Base-by-base conservation (phyloP, 2,797 vertebrate genomes). In the Tachyglossus aculeatus region DNA sequence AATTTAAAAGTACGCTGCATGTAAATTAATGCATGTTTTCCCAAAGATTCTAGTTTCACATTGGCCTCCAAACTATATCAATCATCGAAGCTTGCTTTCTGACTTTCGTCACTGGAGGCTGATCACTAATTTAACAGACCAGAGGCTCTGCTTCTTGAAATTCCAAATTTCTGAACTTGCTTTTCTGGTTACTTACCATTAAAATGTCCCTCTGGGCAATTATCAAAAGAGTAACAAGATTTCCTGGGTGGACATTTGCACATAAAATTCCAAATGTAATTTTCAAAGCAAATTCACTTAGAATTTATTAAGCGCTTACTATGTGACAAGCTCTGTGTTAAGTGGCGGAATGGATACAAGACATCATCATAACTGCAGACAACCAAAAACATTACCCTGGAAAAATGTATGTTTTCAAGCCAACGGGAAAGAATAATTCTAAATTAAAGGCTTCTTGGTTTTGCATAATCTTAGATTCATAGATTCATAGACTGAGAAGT, bases 211-310 rank as follows among this genome's bases (percentile, higher is more conserved):
- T n/a, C n/a, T n/a, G n/a, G n/a, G n/a, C n/a, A n/a, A n/a, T n/a
- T n/a, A n/a, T n/a, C n/a, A n/a, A n/a, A n/a, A n/a, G n/a, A n/a
- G n/a, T n/a, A n/a, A n/a, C n/a, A n/a, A n/a, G n/a, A n/a, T n/a
- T n/a, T n/a, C n/a, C n/a, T n/a, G n/a, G n/a, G n/a, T n/a, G n/a
- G n/a, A n/a, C n/a, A 53, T 47, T 56, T 45, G 72, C 56, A 62
- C 22, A 6, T 54, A 5, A 74, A 59, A 52, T 71, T 56, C 14
- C 9, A 48, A n/a, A 48, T 48, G 27, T 22, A 29, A 50, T 6
- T 73, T 73, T 54, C 44, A 74, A 53, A 71, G 50, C 18, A 60
- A 71, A 13, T 58, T n/a, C 54, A 13, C 3, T 10, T n/a, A 64
- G 47, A 53, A 50, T 64, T 72, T 50, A n/a, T 19, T 1, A 43